Evolutionary conservation across 2,113 vertebrate genomes (phyloP), one percentile per base, ranked within the genome.

Genomic region (Campylomormyrus tamandua): DNA sequence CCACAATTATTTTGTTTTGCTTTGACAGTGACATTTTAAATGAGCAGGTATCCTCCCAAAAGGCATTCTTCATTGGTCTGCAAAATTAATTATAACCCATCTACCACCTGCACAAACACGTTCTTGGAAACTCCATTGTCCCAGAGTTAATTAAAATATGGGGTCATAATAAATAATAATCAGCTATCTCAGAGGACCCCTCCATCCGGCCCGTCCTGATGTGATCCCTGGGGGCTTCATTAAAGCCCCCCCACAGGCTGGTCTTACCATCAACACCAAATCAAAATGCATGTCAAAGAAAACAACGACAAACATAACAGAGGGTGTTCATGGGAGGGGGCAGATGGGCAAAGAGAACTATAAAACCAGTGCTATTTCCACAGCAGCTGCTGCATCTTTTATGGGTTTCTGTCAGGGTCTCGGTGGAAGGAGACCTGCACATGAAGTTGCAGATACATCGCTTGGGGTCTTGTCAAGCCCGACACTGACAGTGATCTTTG

Each of bases 41-140:
- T n/a, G 17, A 83, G 2, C 80, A 48, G 39, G 70, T 39, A 77
- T 77, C 21, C 80, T 83, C 39, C 80, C 80, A 15, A 90, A 62
- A 17, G 31, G 46, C 48, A 39, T 49, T 11, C 53, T 31, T 49
- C 83, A 90, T 85, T 31, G 62, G 52, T 50, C 90, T 88, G 56
- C 62, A 49, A 74, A 87, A 88, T 88, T 88, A 74, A 90, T 90
- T 83, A 90, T 46, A 31, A 87, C 62, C 3, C 83, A 90, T 88
- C 49, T 58, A 24, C 90, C n/a, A 42, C 24, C 5, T 74, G 45
- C 70, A 74, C 39, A 83, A 80, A 83, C 85, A 88, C 0, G 10
- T 2, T 17, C 21, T 58, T 50, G 62, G 66, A 83, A 80, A 42
- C 46, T 48, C 50, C 35, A 21, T 45, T 21, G 58, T 62, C 62